Evolutionary conservation across 2,888 invertebrate genomes (phyloP).

Genomic region (Mythimna loreyi): DNA sequence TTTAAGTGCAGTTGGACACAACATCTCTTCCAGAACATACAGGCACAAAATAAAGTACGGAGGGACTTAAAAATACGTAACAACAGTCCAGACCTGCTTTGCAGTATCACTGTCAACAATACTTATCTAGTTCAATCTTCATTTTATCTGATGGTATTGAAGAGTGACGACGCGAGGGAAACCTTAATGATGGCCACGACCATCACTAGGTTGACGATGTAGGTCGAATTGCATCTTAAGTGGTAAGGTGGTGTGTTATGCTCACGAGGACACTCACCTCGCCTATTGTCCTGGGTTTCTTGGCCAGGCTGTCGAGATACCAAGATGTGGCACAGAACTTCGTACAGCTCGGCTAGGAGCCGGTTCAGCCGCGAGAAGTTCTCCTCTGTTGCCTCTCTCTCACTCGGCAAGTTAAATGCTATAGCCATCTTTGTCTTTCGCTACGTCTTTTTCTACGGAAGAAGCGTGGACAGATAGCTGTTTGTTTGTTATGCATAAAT

Average conservation of each 20-base stretch:
- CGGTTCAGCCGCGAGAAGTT: slow-evolving; percentile 91
- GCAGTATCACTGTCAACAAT: slow-evolving; percentile 89
- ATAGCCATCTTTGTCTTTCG: slow-evolving; percentile 89
- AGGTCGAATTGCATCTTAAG: slow-evolving; percentile 91
- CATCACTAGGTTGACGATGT: slow-evolving; percentile 90
- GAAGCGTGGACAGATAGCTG: slow-evolving; percentile 85
- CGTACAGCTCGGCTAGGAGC: slow-evolving; percentile 90
- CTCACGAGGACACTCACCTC: slow-evolving; percentile 90
- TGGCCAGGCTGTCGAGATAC: slow-evolving; percentile 88
- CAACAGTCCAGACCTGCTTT: slow-evolving; percentile 89
- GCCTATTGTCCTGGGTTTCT: slow-evolving; percentile 86
- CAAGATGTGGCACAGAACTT: slow-evolving; percentile 90
- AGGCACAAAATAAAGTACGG: slow-evolving; percentile 74
- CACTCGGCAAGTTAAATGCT: slow-evolving; percentile 90
- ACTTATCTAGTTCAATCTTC: slow-evolving; percentile 84
- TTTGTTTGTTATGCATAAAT: slow-evolving; percentile 89
- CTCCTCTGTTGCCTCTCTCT: slow-evolving; percentile 90
- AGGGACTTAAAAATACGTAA: slow-evolving; percentile 90
- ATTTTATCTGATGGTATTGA: slow-evolving; percentile 90
- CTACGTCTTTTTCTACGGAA: slow-evolving; percentile 84
- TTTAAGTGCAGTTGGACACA: slow-evolving; percentile 91
- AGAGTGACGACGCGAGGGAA: slow-evolving; percentile 88
- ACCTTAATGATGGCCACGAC: slow-evolving; percentile 89
- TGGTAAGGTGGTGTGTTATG: slow-evolving; percentile 89
- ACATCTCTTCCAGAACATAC: slow-evolving; percentile 82